phyloP scores from a whole-genome alignment of 2,888 invertebrate species.

The Noctua janthina region DNA sequence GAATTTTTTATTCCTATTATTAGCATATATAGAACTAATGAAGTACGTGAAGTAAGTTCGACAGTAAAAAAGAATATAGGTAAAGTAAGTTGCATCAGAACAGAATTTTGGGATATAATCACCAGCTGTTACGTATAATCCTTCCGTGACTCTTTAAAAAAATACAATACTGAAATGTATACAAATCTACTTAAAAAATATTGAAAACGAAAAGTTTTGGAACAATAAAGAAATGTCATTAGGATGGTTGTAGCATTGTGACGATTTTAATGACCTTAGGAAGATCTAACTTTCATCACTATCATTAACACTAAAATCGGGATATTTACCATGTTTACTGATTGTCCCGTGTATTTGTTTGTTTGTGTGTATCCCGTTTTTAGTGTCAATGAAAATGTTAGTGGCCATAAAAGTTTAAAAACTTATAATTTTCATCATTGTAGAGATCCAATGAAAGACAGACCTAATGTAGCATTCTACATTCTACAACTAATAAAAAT shows the following conservation, averaged over 20 bases:
- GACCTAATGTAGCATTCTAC: background rate
- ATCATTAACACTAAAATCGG: background rate
- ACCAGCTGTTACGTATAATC: background rate
- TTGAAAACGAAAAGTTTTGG: background rate
- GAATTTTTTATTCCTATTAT: background rate
- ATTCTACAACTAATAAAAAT: no score
- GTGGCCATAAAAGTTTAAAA: no score
- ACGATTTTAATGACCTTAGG: background rate
- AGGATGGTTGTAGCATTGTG: background rate
- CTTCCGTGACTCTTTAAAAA: background rate
- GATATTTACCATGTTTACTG: no score
- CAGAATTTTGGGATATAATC: background rate
- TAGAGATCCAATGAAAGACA: no score
- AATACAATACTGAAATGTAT: background rate
- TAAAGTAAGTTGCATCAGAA: background rate
- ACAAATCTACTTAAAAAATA: background rate
- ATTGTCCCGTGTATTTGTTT: no score
- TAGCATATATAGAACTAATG: no score
- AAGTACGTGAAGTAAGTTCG: background rate
- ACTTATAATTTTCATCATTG: background rate
- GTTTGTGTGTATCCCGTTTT: no score
- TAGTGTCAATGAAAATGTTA: no score
- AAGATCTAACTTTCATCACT: background rate
- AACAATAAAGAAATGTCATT: background rate
- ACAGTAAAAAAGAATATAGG: background rate